Conservation (phyloP, 2,113 vertebrate species). For the Monarcha castaneiventris region DNA sequence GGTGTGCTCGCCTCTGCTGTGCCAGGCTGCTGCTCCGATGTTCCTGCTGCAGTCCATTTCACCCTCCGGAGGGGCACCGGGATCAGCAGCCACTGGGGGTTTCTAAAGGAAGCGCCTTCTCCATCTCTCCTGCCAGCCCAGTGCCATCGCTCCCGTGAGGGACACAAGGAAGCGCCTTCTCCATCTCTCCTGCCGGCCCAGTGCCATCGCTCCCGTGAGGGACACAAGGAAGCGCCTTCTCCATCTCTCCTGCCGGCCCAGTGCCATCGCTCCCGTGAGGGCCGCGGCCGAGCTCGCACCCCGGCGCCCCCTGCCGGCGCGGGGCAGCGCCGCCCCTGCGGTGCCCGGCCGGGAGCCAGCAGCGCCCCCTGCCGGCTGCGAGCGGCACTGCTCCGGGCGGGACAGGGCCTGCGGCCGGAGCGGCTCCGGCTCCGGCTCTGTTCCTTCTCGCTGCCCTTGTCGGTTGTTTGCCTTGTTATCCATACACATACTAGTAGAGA, state of each 20-base stretch:
- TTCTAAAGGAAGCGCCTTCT: not conserved
- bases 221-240: too few species aligned
- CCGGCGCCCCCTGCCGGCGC: not conserved
- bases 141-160: too few species aligned
- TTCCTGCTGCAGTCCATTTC: not conserved
- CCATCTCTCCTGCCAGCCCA: too few species aligned
- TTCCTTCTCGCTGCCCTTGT: fast-evolving
- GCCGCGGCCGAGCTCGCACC: not conserved
- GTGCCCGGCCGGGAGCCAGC: not conserved
- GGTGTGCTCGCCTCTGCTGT: not conserved
- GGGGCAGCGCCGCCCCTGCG: not conserved
- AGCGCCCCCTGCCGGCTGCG: not conserved
- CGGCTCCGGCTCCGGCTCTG: too few species aligned
- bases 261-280: not conserved
- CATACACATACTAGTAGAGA: too few species aligned
- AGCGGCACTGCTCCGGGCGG: not conserved
- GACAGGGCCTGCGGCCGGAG: too few species aligned
- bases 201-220: too few species aligned
- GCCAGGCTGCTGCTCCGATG: not conserved
- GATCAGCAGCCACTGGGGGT: not conserved
- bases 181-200: too few species aligned
- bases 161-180: too few species aligned
- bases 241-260: not conserved
- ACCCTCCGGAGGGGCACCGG: too few species aligned
- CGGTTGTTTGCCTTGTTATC: not conserved